Base-by-base conservation (phyloP, 2,888 invertebrate genomes). In the Eremobia ochroleuca region DNA sequence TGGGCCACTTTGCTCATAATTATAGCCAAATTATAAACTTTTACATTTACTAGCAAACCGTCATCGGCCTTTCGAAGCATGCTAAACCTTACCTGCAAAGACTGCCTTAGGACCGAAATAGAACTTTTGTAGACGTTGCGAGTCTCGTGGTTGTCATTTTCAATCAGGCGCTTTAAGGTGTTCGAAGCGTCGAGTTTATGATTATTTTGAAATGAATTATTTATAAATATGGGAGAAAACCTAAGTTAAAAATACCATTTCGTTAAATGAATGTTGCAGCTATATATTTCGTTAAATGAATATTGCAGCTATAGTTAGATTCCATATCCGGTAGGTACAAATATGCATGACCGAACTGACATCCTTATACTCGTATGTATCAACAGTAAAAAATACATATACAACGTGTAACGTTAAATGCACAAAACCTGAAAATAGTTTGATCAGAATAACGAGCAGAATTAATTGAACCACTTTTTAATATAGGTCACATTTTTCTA, bases 81-180 rank as follows among this genome's bases (percentile, higher is more conserved):
- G 4, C 15, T 31, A 31, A 46, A 66, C 46, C 31, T 34, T 34
- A 31, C 31, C 25, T 25, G 31, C 18, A 49, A 52, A 55, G 15
- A 55, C 9, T 2, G 28, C 65, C 73, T 80, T n/a, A n/a, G n/a
- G n/a, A 8, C 15, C 2, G n/a, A 80, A 73, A 78, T 43, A 52
- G 15, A 73, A 66, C 28, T 52, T 52, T 49, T 65, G 28, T 9
- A n/a, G 4, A 21, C 59, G 58, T 34, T 25, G 28, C 9, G 18
- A 6, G 40, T 34, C 18, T 40, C 18, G 18, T n/a, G 5, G 79
- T 28, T 15, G 28, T 34, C 0, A 15, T 28, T 66, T 79, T 73
- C 1, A 0, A 46, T 73, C 59, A 79, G 80, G 78, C 78, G 73
- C 55, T 68, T 11, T 18, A 52, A 5, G 11, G 9, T 18, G n/a